These are phyloP conservation scores for Theonella swinhoei DNA, from an alignment of 37 sponge, comb jelly and placozoan species.

Conservation along the genomic window DNA sequence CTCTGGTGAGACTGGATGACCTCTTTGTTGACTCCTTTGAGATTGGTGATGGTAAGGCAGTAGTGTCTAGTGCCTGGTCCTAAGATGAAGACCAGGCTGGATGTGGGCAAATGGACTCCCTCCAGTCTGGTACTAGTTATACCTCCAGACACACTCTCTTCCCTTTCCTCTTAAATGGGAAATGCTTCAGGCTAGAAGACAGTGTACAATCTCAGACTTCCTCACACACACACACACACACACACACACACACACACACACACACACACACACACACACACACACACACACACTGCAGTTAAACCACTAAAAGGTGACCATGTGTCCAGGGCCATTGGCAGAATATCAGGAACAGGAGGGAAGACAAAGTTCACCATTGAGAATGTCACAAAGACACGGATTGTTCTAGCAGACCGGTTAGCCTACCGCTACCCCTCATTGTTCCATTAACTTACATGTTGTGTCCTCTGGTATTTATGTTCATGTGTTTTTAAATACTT, in stretches of 20 bases:
- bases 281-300: conserved; percentile 46
- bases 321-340: conserved; percentile 95
- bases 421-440: not conserved
- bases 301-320: conserved; percentile 98
- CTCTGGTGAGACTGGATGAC: conserved; percentile 95
- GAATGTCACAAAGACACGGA: conserved; percentile 98
- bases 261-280: no score
- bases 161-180: not conserved
- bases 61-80: not conserved
- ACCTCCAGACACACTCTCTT: not conserved
- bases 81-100: no score
- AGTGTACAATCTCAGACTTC: no score
- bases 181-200: no score
- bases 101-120: not conserved
- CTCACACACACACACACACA: no score
- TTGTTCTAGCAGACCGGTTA: conserved; percentile 96
- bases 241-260: no score
- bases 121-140: not conserved
- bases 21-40: conserved; percentile 97
- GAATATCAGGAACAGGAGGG: conserved; percentile 98
- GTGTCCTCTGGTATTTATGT: not conserved
- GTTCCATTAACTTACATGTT: no score
- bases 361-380: conserved; percentile 99
- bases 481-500: no score
- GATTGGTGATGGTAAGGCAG: conserved; percentile 80